Base-by-base conservation (phyloP, 2,888 invertebrate genomes). In the Notodonta ziczac region DNA sequence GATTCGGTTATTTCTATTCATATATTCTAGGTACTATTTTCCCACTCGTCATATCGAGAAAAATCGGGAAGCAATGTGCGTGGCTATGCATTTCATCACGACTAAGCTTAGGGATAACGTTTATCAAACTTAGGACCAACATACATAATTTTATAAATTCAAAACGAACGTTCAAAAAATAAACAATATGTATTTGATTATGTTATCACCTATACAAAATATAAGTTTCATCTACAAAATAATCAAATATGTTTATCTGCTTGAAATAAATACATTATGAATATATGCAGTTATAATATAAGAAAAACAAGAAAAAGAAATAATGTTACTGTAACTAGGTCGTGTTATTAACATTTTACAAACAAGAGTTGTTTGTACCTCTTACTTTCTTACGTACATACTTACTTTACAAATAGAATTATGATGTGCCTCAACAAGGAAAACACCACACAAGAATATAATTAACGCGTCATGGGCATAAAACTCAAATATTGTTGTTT, bases 21-120 rank as follows among this genome's bases (percentile, higher is more conserved):
- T 42, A 10, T 9, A 72, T 67, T 65, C 56, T 59, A 51, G 24
- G 32, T 35, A 32, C 32, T 71, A 59, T 62, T 63, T 67, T 58
- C 13, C 46, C 42, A 59, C 53, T 63, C 50, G 42, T 66, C 53
- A 57, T 57, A 66, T 57, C 35, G 48, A 54, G 13, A 59, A 50
- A 14, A 50, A 44, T 48, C 46, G 53, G 16, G 56, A 57, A 62
- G 35, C 51, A 13, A 56, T 39, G 55, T 60, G 57, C 62, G 62
- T 74, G 66, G 62, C 64, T 62, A 61, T 52, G 65, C 52, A 73
- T 67, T 63, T 44, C 48, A 57, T 63, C 53, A 32, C 46, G 12
- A 55, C 32, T 58, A 44, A 58, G 53, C 9, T 24, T 24, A 24
- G 24, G 24, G 24, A 24, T 24, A 24, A 24, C 24, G 24, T 24